Conservation (phyloP, 92 coral and sea anemone genomes). For the Porites divaricata region DNA sequence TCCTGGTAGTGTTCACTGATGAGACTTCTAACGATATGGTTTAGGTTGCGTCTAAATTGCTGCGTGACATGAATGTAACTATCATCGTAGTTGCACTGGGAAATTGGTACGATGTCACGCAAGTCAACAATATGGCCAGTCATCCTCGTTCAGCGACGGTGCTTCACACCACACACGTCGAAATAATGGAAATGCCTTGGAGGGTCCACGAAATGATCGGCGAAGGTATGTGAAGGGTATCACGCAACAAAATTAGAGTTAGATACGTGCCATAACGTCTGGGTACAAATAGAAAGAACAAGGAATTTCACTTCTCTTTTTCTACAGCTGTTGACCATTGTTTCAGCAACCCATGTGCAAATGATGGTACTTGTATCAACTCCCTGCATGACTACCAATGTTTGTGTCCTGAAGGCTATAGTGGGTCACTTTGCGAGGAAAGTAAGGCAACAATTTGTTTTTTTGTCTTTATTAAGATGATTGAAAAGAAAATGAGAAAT, state of each 20-base stretch:
- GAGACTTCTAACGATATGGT: constrained; percentile 28
- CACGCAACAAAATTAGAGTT: too few relatives aligned
- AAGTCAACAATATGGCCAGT: constrained; percentile 5
- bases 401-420: constrained; percentile 7
- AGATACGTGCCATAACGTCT: too few relatives aligned
- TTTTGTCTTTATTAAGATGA: too few relatives aligned
- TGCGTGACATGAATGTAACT: constrained; percentile 40
- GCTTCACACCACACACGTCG: not conserved
- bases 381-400: constrained; percentile 9
- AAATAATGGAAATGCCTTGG: constrained; percentile 9
- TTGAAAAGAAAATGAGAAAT: too few relatives aligned
- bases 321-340: constrained; percentile 32
- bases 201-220: constrained; percentile 26
- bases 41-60: constrained; percentile 13
- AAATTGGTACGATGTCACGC: constrained; percentile 22
- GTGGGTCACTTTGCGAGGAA: constrained; percentile 21
- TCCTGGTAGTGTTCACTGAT: constrained; percentile 27
- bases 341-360: constrained; percentile 3
- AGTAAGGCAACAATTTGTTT: not conserved
- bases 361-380: constrained; percentile 21
- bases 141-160: constrained; percentile 1
- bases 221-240: not conserved
- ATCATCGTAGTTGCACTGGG: constrained; percentile 35
- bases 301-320: not conserved
- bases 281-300: too few relatives aligned